Evolutionary conservation across 2,888 invertebrate genomes (phyloP).

Genomic region (Magallana nippona): DNA sequence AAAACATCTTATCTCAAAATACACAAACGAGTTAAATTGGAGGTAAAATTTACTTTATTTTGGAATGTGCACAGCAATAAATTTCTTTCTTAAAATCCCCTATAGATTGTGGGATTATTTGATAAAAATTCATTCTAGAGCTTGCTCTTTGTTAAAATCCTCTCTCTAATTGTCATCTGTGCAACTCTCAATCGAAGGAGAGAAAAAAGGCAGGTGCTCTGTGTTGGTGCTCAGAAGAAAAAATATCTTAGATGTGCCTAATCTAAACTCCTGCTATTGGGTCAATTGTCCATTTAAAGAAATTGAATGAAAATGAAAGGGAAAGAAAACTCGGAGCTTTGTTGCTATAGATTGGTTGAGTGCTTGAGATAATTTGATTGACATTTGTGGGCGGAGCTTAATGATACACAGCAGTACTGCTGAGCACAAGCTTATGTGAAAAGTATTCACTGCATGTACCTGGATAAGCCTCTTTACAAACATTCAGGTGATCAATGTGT

Average conservation of each 20-base stretch:
- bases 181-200: background rate
- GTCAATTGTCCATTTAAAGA: constrained; percentile 26
- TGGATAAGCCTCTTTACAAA: constrained; percentile 28
- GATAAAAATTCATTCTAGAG: background rate
- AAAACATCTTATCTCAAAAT: constrained; percentile 26
- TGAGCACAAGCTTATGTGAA: constrained; percentile 35
- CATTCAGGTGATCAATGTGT: constrained; percentile 16
- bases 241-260: background rate
- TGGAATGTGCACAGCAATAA: constrained; percentile 29
- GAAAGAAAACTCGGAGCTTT: background rate
- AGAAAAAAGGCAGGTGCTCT: constrained; percentile 8
- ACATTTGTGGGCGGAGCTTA: constrained; percentile 23
- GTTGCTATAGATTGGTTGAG: constrained; percentile 17
- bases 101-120: constrained; percentile 20
- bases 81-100: constrained; percentile 20
- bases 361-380: constrained; percentile 20
- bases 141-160: background rate
- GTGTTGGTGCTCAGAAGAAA: background rate
- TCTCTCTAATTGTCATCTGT: background rate
- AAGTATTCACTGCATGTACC: constrained; percentile 31
- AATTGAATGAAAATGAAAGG: background rate
- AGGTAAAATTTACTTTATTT: constrained; percentile 33
- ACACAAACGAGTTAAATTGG: constrained; percentile 25
- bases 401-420: constrained; percentile 32
- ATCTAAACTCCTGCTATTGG: constrained; percentile 4